phyloP scores from a whole-genome alignment of 2,113 vertebrate species.

The Irena cyanogastra region DNA sequence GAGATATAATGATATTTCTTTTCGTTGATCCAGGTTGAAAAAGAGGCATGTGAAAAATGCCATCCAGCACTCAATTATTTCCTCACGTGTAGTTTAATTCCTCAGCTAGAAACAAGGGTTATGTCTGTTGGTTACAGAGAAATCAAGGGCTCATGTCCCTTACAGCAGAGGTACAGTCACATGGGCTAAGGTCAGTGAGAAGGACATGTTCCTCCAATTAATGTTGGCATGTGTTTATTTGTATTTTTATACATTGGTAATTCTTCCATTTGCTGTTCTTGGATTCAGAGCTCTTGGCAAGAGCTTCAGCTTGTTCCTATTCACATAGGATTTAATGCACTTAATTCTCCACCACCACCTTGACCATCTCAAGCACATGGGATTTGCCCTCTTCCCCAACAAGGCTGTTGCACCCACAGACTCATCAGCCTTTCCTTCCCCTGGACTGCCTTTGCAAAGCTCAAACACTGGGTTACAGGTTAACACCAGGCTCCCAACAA shows the following conservation, averaged over 20 bases:
- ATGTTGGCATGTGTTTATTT: conserved; percentile 40
- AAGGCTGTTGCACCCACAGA: neutral
- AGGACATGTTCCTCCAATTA: conserved; percentile 33
- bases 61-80: neutral
- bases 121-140: neutral
- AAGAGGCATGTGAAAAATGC: conserved; percentile 7
- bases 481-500: neutral
- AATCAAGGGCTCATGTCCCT: neutral
- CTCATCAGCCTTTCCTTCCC: neutral
- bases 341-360: neutral
- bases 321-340: neutral
- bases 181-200: neutral
- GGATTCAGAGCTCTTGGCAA: neutral
- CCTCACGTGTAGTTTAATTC: conserved; percentile 1
- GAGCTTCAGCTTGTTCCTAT: neutral
- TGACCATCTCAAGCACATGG: neutral
- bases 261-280: conserved; percentile 1
- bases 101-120: neutral
- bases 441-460: neutral
- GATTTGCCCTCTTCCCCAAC: neutral
- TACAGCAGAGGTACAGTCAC: neutral
- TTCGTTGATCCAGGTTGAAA: neutral
- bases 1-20: neutral
- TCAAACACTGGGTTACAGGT: neutral
- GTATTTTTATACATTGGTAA: conserved; percentile 29